These are phyloP conservation scores for Sitobion miscanthi DNA, from an alignment of 1,140 invertebrate genomes.

Conservation along the genomic window DNA sequence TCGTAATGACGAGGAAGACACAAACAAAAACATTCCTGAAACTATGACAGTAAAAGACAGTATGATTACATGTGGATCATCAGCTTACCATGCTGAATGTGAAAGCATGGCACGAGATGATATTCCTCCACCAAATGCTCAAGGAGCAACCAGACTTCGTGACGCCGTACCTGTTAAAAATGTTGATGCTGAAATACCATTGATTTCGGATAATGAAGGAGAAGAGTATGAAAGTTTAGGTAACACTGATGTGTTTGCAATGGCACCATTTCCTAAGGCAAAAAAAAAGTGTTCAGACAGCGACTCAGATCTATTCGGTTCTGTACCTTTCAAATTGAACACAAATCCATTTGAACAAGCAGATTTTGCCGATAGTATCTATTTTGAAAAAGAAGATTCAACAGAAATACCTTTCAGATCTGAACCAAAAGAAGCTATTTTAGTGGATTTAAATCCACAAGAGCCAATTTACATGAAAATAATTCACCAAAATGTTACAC, in stretches of 20 bases:
- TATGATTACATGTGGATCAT: slow-evolving; percentile 72
- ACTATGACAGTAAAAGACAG: slow-evolving; percentile 72
- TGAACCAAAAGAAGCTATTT: slow-evolving; percentile 58
- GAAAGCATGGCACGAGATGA: slow-evolving; percentile 66
- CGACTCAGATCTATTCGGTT: slow-evolving; percentile 68
- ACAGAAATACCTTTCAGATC: slow-evolving; percentile 50
- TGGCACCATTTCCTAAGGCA: slow-evolving; percentile 50
- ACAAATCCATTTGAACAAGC: slow-evolving; percentile 58
- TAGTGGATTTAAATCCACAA: slow-evolving; percentile 58
- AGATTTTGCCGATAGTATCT: slow-evolving; percentile 58
- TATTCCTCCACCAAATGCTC: slow-evolving; percentile 60
- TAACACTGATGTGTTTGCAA: slow-evolving; percentile 58
- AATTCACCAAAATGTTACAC: slow-evolving; percentile 60
- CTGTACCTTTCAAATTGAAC: slow-evolving; percentile 68
- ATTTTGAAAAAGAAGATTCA: slow-evolving; percentile 50
- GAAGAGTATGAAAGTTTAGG: slow-evolving; percentile 66
- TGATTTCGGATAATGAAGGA: slow-evolving; percentile 80
- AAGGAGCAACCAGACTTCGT: slow-evolving; percentile 61
- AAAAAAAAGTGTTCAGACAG: slow-evolving; percentile 45
- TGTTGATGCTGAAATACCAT: slow-evolving; percentile 78
- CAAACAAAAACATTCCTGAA: slow-evolving; percentile 61
- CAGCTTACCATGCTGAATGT: slow-evolving; percentile 75
- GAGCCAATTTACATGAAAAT: slow-evolving; percentile 60
- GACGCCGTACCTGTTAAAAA: slow-evolving; percentile 74
- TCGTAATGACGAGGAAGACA: slow-evolving; percentile 66